Conservation (phyloP, 2,797 vertebrate genomes). For the Loris lydekkerianus region DNA sequence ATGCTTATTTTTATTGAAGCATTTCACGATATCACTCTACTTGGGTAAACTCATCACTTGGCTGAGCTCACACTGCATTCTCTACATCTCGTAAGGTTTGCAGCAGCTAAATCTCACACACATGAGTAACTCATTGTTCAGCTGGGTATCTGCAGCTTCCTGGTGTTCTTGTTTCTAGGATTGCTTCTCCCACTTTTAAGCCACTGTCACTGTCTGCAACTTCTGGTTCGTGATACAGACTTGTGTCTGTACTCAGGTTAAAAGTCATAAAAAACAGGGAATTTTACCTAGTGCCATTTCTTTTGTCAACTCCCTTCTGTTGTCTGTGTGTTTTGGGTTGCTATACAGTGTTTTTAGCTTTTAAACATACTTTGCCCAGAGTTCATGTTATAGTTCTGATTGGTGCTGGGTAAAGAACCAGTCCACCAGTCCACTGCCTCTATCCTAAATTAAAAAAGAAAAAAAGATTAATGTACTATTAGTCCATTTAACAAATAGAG, state of each 20-base stretch:
- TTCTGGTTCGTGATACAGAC: neutral
- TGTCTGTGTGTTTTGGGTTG: neutral
- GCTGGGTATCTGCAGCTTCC: neutral
- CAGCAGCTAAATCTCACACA: neutral
- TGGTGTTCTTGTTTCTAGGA: neutral
- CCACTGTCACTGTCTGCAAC: neutral
- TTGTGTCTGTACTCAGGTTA: neutral
- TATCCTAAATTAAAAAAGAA: neutral
- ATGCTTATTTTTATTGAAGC: neutral
- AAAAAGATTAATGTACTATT: neutral
- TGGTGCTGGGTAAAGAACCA: neutral
- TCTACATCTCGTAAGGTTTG: neutral
- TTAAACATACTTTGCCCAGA: neutral
- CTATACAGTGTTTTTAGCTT: neutral
- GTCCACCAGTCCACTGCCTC: neutral
- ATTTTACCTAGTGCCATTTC: neutral
- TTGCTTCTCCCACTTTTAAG: neutral
- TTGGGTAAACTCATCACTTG: neutral
- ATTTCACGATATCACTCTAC: neutral
- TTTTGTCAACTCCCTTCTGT: neutral
- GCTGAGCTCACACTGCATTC: neutral
- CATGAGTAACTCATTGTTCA: neutral
- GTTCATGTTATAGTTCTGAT: slow-evolving; percentile 10
- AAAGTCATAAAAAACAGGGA: neutral
- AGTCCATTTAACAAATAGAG: neutral